Evolutionary conservation across 1,140 invertebrate species (phyloP).

Genomic region (Augochlora pura): DNA sequence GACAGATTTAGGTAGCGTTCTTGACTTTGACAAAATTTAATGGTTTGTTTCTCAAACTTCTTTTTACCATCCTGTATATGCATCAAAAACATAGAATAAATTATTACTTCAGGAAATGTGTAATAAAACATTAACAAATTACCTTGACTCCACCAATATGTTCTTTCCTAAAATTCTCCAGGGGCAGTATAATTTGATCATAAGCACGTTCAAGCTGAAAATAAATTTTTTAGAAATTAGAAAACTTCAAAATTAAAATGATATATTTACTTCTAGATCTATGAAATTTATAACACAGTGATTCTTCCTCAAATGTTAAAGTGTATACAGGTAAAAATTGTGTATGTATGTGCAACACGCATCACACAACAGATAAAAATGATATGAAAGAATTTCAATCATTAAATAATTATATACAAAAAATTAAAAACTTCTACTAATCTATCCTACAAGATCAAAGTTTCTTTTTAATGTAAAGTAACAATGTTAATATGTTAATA

Average conservation of each 20-base stretch:
- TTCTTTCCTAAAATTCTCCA: constrained; percentile 96
- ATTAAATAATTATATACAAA: not conserved
- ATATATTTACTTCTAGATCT: constrained; percentile 11
- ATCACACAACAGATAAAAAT: not conserved
- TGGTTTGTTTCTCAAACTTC: constrained; percentile 98
- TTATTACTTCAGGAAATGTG: not conserved
- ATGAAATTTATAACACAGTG: constrained; percentile 4
- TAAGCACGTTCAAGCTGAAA: constrained; percentile 93
- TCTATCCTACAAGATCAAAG: not conserved
- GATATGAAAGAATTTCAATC: not conserved
- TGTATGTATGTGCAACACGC: constrained; percentile 5
- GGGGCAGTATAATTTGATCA: constrained; percentile 93
- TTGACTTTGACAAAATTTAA: constrained; percentile 97
- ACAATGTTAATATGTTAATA: not conserved
- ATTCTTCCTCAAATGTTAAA: not conserved
- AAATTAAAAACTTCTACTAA: not conserved
- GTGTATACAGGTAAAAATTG: constrained; percentile 9
- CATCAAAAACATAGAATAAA: not conserved
- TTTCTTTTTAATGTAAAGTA: not conserved
- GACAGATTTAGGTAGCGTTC: constrained; percentile 97
- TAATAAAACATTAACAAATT: constrained; percentile 31
- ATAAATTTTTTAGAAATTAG: constrained; percentile 54
- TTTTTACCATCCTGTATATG: constrained; percentile 92
- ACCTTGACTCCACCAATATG: constrained; percentile 97
- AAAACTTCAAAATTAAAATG: constrained; percentile 11